Conservation (phyloP, 2,113 vertebrate species). For the Gymnobelideus leadbeateri region DNA sequence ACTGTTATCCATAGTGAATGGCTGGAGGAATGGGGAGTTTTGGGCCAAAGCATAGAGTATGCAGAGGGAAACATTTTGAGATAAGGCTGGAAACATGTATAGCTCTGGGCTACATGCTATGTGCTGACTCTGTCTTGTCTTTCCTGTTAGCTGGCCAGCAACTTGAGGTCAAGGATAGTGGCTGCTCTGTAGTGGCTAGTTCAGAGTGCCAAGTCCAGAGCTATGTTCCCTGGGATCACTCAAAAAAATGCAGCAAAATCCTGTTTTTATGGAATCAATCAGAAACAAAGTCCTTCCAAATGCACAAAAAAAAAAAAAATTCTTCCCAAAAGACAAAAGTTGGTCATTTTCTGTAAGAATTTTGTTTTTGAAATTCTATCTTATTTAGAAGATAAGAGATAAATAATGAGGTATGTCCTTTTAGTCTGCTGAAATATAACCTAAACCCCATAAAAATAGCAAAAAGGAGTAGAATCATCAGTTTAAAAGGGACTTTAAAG, state of each 20-base stretch:
- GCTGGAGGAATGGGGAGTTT: not conserved
- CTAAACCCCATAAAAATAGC: slow-evolving; percentile 24
- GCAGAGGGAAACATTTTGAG: not conserved
- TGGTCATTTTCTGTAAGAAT: not conserved
- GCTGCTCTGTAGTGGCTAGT: not conserved
- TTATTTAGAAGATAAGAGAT: not conserved
- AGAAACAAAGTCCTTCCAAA: not conserved
- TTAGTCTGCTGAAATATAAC: slow-evolving; percentile 21
- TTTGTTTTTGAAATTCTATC: not conserved
- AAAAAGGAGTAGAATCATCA: not conserved
- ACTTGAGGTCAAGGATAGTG: not conserved
- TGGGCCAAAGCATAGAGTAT: not conserved
- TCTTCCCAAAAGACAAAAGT: not conserved
- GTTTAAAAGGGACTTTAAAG: not conserved
- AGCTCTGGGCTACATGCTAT: not conserved
- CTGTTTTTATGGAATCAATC: not conserved
- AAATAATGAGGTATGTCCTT: not conserved
- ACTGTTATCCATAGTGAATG: not conserved
- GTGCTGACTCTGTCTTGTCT: slow-evolving; percentile 3
- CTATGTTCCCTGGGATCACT: not conserved
- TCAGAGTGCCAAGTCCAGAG: not conserved
- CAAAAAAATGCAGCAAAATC: not conserved
- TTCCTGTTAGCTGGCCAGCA: slow-evolving; percentile 3
- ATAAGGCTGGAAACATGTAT: not conserved
- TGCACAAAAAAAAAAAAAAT: not conserved